These are phyloP conservation scores for Clarias macrocephalus DNA, from an alignment of 2,113 vertebrate species.

Conservation along the genomic window DNA sequence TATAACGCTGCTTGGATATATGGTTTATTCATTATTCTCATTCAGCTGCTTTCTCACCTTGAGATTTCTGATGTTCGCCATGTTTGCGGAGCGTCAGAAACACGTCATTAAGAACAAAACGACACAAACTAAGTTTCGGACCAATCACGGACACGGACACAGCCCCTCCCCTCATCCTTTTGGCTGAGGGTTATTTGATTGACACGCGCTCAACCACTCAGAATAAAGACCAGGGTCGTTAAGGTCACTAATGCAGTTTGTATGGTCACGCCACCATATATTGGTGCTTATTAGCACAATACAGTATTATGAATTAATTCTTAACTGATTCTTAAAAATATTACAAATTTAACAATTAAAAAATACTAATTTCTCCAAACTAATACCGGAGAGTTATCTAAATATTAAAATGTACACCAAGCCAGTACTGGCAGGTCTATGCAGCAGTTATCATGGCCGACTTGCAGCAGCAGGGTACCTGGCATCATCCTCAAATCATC, in stretches of 20 bases:
- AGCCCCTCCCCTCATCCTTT: constrained; percentile 8
- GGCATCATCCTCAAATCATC: not conserved
- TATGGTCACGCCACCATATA: not conserved
- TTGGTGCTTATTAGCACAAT: not conserved
- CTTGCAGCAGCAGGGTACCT: too few species aligned
- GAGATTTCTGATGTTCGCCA: constrained; percentile 77
- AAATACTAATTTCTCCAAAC: not conserved
- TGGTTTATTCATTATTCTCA: not conserved
- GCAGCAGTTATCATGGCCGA: too few species aligned
- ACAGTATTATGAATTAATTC: not conserved
- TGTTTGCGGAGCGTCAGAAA: constrained; percentile 50
- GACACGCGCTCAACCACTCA: not conserved
- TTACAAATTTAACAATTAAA: not conserved
- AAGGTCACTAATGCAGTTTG: not conserved
- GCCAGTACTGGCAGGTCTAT: not conserved
- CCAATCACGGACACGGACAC: constrained; percentile 31
- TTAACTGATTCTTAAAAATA: not conserved
- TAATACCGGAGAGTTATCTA: not conserved
- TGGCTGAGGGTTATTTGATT: constrained; percentile 22
- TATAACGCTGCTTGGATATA: not conserved
- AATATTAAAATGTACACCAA: not conserved
- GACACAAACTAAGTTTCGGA: not conserved
- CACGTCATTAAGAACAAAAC: not conserved
- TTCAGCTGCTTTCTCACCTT: constrained; percentile 69
- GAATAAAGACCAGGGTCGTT: not conserved